Conservation (phyloP, 2,888 invertebrate species). For the Silvanus unidentatus region DNA sequence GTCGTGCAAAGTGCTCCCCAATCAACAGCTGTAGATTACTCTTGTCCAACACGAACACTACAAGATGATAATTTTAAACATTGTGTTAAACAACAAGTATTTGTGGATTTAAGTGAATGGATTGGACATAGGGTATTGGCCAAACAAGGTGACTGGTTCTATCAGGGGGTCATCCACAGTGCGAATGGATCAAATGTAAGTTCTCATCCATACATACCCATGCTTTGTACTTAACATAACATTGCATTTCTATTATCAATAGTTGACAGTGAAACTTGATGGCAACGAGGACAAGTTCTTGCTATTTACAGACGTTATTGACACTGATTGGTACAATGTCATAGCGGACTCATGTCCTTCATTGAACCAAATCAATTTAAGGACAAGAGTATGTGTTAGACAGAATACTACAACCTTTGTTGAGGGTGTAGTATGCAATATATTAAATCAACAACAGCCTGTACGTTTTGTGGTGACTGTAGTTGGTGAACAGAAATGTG, state of each 20-base stretch:
- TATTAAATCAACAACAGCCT: slow-evolving; percentile 57
- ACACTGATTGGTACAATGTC: slow-evolving; percentile 75
- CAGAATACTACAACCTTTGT: slow-evolving; percentile 71
- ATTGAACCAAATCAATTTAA: slow-evolving; percentile 71
- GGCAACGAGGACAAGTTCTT: slow-evolving; percentile 64
- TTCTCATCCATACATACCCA: slow-evolving; percentile 10
- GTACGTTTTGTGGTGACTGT: slow-evolving; percentile 64
- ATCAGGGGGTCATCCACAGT: slow-evolving; percentile 82
- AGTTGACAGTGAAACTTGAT: slow-evolving; percentile 75
- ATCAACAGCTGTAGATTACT: slow-evolving; percentile 42
- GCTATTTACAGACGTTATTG: slow-evolving; percentile 72
- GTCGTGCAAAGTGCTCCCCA: slow-evolving; percentile 43
- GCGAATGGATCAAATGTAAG: slow-evolving; percentile 58
- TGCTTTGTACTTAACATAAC: background rate
- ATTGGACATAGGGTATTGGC: slow-evolving; percentile 87
- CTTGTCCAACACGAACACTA: slow-evolving; percentile 32
- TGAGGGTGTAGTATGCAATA: slow-evolving; percentile 74
- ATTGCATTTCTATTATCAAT: slow-evolving; percentile 1
- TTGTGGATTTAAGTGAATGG: slow-evolving; percentile 87
- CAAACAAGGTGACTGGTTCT: slow-evolving; percentile 72
- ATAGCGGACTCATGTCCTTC: slow-evolving; percentile 91
- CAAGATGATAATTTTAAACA: slow-evolving; percentile 26
- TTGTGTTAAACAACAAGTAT: slow-evolving; percentile 26
- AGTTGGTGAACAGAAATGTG: slow-evolving; percentile 47
- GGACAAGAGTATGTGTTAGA: slow-evolving; percentile 76